These are phyloP conservation scores for Seriola aureovittata DNA, from an alignment of 2,113 vertebrate genomes.

Conservation along the genomic window DNA sequence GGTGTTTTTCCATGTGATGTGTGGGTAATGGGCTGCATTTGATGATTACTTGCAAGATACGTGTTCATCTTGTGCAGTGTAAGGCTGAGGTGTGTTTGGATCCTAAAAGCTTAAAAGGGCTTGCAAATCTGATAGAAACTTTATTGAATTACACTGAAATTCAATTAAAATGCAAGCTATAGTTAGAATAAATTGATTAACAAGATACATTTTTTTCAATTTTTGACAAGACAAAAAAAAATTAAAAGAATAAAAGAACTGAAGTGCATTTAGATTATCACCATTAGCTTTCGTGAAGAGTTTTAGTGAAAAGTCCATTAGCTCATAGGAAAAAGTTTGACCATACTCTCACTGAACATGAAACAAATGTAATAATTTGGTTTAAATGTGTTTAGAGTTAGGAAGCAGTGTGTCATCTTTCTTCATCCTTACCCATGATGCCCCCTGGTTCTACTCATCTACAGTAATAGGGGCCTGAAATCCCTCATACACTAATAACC, in stretches of 20 bases:
- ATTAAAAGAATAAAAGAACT: not conserved
- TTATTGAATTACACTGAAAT: slow-evolving; percentile 31
- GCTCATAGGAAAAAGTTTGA: slow-evolving; percentile 27
- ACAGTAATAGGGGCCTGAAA: slow-evolving; percentile 60
- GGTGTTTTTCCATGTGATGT: slow-evolving; percentile 77
- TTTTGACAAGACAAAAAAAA: slow-evolving; percentile 2
- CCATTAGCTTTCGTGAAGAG: slow-evolving; percentile 4
- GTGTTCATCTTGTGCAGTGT: slow-evolving; percentile 25
- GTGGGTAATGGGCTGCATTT: slow-evolving; percentile 70
- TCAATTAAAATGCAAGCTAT: slow-evolving; percentile 36
- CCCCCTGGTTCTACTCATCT: slow-evolving; percentile 71
- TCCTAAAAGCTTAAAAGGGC: slow-evolving; percentile 26
- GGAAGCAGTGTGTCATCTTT: slow-evolving; percentile 40
- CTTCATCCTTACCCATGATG: slow-evolving; percentile 62
- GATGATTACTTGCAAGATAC: slow-evolving; percentile 65
- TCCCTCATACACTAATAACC: slow-evolving; percentile 71
- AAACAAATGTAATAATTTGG: slow-evolving; percentile 51
- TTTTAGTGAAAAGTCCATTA: slow-evolving; percentile 1
- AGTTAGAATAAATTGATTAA: slow-evolving; percentile 37
- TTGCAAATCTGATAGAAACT: slow-evolving; percentile 37
- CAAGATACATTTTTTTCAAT: not conserved
- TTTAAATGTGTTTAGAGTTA: slow-evolving; percentile 57
- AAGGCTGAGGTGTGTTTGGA: slow-evolving; percentile 40
- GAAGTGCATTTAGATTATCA: slow-evolving; percentile 2
- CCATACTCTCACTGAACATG: slow-evolving; percentile 13